Base-by-base conservation (phyloP, 2,797 vertebrate species). In the Podargus strigoides region DNA sequence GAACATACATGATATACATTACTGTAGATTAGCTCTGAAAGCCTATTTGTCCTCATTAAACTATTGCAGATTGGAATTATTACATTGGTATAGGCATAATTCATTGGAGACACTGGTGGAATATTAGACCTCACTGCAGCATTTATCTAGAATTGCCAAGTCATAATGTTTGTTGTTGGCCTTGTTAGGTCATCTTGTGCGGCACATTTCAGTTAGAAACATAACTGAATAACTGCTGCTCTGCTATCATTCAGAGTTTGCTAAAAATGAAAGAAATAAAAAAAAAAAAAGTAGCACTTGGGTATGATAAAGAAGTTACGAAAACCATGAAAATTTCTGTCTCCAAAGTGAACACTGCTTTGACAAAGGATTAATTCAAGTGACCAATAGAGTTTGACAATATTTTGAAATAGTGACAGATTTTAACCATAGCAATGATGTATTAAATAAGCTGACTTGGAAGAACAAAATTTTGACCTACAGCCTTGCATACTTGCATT, bases 1-100 rank as follows among this genome's bases (percentile, higher is more conserved):
- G 32, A 78, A 72, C 0, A 3, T 24, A 20, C 4, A 32, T 3
- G 4, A 42, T 15, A 34, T 2, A 5, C 1, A 16, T 16, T 92
- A 68, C 30, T 46, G 18, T 34, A 66, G 34, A 62, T 50, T 46
- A 68, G 37, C 24, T 66, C 70, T 8, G 7, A 90, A 12, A 74
- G 36, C 14, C 28, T 42, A 8, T 75, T 76, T 91, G 34, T 79
- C 58, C n/a, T 70, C 62, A 53, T 64, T 58, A 62, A 83, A 53
- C 18, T 64, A 19, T 3, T 24, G 41, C 17, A n/a, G 46, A 70
- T 47, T 0, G 3, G 28, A 75, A 72, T 46, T 10, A 85, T 53
- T 44, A 8, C 46, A 78, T 6, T 26, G 50, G 46, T 67, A 64
- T 14, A 53, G 50, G 14, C 1, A 3, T 60, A 56, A 84, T 41